phyloP scores from a whole-genome alignment of 2,888 invertebrate species.

The Trissonchulus latispiculum region DNA sequence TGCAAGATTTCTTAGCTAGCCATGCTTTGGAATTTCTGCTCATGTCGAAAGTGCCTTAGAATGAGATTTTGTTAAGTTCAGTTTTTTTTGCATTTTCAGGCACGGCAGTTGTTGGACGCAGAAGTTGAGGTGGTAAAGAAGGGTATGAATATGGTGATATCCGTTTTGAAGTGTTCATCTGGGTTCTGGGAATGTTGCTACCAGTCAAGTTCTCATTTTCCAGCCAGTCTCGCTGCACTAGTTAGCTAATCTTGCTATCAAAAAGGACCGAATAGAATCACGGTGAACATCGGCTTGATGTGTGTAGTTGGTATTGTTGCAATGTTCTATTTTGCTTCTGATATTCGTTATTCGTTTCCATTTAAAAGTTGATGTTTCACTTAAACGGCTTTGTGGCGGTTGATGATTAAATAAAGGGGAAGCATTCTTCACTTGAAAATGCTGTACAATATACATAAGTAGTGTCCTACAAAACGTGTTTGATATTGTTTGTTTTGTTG shows the following conservation, averaged over 20 bases:
- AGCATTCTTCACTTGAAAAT: no score
- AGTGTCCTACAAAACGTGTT: neutral
- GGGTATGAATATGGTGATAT: slow-evolving; percentile 85
- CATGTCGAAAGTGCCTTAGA: no score
- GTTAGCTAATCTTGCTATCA: slow-evolving; percentile 83
- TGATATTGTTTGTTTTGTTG: slow-evolving; percentile 24
- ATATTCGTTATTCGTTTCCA: no score
- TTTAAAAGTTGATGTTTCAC: no score
- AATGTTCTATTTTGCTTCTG: no score
- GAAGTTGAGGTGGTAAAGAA: slow-evolving; percentile 82
- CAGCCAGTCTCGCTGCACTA: slow-evolving; percentile 77
- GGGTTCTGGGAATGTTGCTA: slow-evolving; percentile 92
- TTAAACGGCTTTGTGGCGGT: no score
- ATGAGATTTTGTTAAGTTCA: neutral
- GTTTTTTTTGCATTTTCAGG: slow-evolving; percentile 43
- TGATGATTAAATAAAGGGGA: no score
- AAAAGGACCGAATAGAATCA: slow-evolving; percentile 88
- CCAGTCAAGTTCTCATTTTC: slow-evolving; percentile 79
- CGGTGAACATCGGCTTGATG: slow-evolving; percentile 77
- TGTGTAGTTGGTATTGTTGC: no score
- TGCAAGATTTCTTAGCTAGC: no score
- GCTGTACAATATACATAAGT: no score
- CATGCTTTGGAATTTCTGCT: no score
- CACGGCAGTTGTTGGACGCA: slow-evolving; percentile 58
- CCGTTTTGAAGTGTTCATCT: slow-evolving; percentile 75